Percentiles rank a stretch among this genome's conserved stretches.
These are phyloP conservation scores for Dasysyrphus albostriatus DNA, from an alignment of 2,888 invertebrate genomes.

Conservation along the genomic window DNA sequence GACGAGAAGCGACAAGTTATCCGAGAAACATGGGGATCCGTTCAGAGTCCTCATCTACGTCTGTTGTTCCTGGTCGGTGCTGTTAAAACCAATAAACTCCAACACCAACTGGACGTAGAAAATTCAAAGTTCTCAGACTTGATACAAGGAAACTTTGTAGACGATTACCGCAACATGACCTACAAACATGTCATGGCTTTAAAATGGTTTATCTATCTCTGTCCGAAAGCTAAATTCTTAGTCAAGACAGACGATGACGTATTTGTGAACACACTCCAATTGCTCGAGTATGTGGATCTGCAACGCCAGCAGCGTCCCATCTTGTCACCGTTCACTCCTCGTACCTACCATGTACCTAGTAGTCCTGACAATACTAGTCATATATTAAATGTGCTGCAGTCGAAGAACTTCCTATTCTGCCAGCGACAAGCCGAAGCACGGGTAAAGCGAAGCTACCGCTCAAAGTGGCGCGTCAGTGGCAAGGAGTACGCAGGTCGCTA, in stretches of 20 bases:
- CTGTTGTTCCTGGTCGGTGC: constrained; percentile 89
- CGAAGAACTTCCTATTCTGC: constrained; percentile 87
- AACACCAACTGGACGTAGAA: constrained; percentile 84
- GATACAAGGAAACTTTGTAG: constrained; percentile 90
- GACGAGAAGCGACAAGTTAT: constrained; percentile 87
- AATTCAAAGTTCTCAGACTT: constrained; percentile 87
- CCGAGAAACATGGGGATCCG: constrained; percentile 90
- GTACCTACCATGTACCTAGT: constrained; percentile 60
- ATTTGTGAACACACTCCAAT: constrained; percentile 88
- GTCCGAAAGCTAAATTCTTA: constrained; percentile 88
- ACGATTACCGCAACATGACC: constrained; percentile 92
- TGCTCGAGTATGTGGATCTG: constrained; percentile 85
- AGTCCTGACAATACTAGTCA: constrained; percentile 59
- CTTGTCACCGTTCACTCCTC: constrained; percentile 53
- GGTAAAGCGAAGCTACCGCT: constrained; percentile 87
- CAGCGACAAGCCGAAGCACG: constrained; percentile 84
- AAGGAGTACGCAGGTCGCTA: constrained; percentile 87
- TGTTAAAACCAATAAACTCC: constrained; percentile 82
- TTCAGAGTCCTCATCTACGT: constrained; percentile 84
- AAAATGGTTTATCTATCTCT: constrained; percentile 90
- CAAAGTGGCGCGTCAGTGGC: constrained; percentile 91
- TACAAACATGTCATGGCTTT: constrained; percentile 93
- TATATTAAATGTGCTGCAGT: constrained; percentile 78
- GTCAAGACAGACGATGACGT: constrained; percentile 92
- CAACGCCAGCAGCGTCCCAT: constrained; percentile 48